Percentiles rank a stretch among this genome's conserved stretches.
phyloP scores from a whole-genome alignment of 2,888 invertebrate species.

The Taphrorychus bicolor region DNA sequence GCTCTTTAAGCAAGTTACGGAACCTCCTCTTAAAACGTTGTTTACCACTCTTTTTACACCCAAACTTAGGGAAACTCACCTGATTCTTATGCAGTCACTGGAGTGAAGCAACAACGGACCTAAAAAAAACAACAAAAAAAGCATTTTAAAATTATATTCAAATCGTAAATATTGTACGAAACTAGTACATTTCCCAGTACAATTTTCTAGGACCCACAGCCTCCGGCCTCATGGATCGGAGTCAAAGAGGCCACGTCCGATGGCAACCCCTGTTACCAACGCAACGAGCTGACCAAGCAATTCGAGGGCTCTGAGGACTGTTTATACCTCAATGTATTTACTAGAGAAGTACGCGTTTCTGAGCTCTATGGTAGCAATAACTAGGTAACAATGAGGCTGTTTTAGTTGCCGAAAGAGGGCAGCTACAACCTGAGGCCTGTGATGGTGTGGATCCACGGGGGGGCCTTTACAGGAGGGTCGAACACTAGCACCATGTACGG shows the following conservation, averaged over 20 bases:
- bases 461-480: constrained; percentile 53
- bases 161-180: too few relatives aligned
- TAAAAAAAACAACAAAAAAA: too few relatives aligned
- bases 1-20: too few relatives aligned
- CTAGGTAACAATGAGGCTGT: background rate
- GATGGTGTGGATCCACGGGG: constrained; percentile 59
- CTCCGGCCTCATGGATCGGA: constrained; percentile 46
- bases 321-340: constrained; percentile 61
- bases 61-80: too few relatives aligned
- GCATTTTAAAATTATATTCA: too few relatives aligned
- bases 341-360: constrained; percentile 48
- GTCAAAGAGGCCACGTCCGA: constrained; percentile 46
- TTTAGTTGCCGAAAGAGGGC: background rate
- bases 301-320: constrained; percentile 61
- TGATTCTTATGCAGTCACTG: too few relatives aligned
- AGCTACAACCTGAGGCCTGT: constrained; percentile 49
- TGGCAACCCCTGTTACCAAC: constrained; percentile 45
- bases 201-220: constrained; percentile 43
- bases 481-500: constrained; percentile 50
- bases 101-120: too few relatives aligned
- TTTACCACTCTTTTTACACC: too few relatives aligned
- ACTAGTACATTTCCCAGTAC: background rate
- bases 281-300: constrained; percentile 47
- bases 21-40: too few relatives aligned
- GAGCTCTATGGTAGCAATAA: background rate